Evolutionary conservation across 2,113 vertebrate species (phyloP).

Genomic region (Serinus canaria): DNA sequence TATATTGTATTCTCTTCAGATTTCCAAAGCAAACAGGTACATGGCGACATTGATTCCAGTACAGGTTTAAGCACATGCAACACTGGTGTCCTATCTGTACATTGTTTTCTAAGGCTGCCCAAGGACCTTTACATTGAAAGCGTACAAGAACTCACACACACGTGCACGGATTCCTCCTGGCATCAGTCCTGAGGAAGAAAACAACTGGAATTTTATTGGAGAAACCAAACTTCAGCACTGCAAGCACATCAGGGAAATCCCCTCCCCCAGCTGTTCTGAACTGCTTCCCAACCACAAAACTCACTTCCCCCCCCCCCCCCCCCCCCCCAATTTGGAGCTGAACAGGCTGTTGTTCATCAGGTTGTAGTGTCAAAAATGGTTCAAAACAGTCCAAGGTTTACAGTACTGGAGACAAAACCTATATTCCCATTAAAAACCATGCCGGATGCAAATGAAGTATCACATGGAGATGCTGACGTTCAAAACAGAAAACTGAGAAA

Average conservation of each 20-base stretch:
- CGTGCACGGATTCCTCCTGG: neutral
- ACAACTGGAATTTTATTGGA: neutral
- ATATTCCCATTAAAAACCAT: neutral
- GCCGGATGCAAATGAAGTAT: neutral
- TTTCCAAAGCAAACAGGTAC: conserved; percentile 11
- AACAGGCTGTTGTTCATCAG: neutral
- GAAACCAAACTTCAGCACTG: neutral
- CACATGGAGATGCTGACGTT: neutral
- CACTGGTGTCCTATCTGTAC: conserved; percentile 4
- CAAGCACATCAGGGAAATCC: neutral
- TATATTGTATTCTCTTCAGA: conserved; percentile 46
- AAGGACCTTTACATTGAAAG: conserved; percentile 5
- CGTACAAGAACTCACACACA: conserved; percentile 26
- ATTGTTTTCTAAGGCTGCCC: conserved; percentile 5
- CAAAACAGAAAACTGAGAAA: neutral
- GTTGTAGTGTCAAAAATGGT: neutral
- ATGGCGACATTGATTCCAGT: neutral
- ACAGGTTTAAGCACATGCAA: conserved; percentile 44
- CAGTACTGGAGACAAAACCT: neutral
- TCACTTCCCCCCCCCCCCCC: accelerated
- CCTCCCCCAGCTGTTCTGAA: neutral
- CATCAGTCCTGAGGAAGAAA: neutral
- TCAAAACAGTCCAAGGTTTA: neutral
- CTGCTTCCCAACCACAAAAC: neutral
- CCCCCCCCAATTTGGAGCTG: neutral